Evolutionary conservation across 1,140 invertebrate genomes (phyloP), one percentile per base, ranked within the genome.

Genomic region (Acyrthosiphon pisum): DNA sequence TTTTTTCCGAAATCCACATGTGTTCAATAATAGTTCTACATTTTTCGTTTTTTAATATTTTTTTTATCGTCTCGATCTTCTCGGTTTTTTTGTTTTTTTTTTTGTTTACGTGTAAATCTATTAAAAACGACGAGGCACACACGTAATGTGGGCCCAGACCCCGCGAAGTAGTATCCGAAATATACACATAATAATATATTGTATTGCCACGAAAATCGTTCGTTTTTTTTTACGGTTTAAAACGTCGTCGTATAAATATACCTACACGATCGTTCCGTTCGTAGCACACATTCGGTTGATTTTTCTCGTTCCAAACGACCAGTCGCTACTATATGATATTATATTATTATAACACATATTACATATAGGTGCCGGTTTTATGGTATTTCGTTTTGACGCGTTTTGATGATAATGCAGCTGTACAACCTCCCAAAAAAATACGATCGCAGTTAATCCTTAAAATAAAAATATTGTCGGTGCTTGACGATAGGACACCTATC

Each of bases 11-110:
- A 76, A 76, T 76, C 60, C 60, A 76, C 60, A 76, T 76, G 30
- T 76, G 60, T 76, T 76, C 60, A 76, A 76, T 76, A 76, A 76
- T n/a, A 76, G 60, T 76, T n/a, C n/a, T n/a, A 76, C 60, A 68
- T 76, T 76, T 68, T 76, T n/a, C 22, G 60, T n/a, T 68, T 76
- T 76, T n/a, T 2, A 76, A 76, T 76, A 76, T 76, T 76, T 76
- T 76, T n/a, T 76, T 76, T 76, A 76, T 76, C 60, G 60, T 76
- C 60, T 76, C 60, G n/a, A 76, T 76, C 60, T 76, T 76, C n/a
- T 30, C 60, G 30, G 26, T 30, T 60, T 60, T 56, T 68, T 60
- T 56, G 30, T 56, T 56, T 56, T 7, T n/a, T n/a, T n/a, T 76
- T n/a, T 76, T 76, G n/a, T 76, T 76, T 76, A 76, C n/a, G 60